Base-by-base conservation (phyloP, 2,113 vertebrate species). In the Nesogale talazaci region DNA sequence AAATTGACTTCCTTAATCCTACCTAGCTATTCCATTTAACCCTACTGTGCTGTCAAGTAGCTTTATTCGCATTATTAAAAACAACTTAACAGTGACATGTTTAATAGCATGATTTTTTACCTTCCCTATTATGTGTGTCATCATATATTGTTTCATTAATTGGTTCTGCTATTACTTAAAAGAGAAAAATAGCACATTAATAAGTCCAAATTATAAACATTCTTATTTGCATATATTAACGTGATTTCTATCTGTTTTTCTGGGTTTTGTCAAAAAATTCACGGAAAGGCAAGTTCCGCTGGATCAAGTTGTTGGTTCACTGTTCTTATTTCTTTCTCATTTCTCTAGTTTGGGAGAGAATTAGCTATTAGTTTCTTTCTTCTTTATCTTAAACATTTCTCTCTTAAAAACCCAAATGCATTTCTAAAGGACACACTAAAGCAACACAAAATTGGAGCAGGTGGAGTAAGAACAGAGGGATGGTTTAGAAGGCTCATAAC, bases 61-160 rank as follows among this genome's bases (percentile, higher is more conserved):
- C n/a, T 12, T 52, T 85, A 59, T 46, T 70, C 7, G 16, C 59
- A 19, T 34, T 52, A 75, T 56, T 89, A 56, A n/a, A 52, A 89
- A 81, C 83, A 12, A 88, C 22, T 90, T 83, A 74, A 79, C 90
- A 79, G 15, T 42, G 2, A 78, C 57, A 52, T 15, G 7, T 1
- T 86, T 77, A 74, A 79, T 72, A 86, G 67, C 25, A 56, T n/a
- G 78, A 17, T 4, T 89, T 40, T 93, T 93, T 61, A 69, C 25
- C 69, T 63, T 56, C 85, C 67, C 22, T 84, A 76, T 76, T 76
- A 42, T 42, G 42, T 20, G 22, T 78, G 0, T 22, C 74, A 29
- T 34, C 90, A 81, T 88, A n/a, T 59, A 57, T 65, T 57, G 42
- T 40, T 81, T 70, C 42, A 12, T 52, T 92, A 84, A 77, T 59